Conservation (phyloP, 2,113 vertebrate species). For the Engystomops pustulosus region DNA sequence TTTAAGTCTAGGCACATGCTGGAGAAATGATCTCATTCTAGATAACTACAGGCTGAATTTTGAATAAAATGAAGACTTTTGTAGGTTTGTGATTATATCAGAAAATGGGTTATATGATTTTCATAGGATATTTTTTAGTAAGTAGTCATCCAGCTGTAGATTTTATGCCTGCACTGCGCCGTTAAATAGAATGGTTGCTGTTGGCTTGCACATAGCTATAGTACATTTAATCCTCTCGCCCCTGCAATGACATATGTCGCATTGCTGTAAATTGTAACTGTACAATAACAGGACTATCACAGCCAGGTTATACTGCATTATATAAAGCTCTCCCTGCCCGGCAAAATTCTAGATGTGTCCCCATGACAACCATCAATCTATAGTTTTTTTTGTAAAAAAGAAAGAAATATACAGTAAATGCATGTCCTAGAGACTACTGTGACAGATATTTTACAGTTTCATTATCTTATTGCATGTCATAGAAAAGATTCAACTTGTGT, state of each 20-base stretch:
- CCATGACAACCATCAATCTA: background rate
- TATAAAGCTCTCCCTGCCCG: background rate
- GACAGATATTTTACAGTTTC: background rate
- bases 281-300: background rate
- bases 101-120: no score
- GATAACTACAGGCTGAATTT: no score
- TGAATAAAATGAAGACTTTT: no score
- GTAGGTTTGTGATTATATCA: no score
- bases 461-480: no score
- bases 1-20: no score
- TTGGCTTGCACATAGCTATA: background rate
- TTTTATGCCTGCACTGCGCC: background rate
- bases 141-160: background rate
- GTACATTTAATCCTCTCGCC: background rate
- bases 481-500: no score
- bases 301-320: background rate
- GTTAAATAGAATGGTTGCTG: background rate
- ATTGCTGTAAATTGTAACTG: conserved; percentile 2
- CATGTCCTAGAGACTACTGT: background rate
- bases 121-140: no score
- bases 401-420: background rate
- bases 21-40: no score
- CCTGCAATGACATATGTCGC: background rate
- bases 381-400: background rate
- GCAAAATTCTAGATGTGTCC: background rate